Conservation (phyloP, 2,113 vertebrate genomes). For the Bostrychus sinensis region DNA sequence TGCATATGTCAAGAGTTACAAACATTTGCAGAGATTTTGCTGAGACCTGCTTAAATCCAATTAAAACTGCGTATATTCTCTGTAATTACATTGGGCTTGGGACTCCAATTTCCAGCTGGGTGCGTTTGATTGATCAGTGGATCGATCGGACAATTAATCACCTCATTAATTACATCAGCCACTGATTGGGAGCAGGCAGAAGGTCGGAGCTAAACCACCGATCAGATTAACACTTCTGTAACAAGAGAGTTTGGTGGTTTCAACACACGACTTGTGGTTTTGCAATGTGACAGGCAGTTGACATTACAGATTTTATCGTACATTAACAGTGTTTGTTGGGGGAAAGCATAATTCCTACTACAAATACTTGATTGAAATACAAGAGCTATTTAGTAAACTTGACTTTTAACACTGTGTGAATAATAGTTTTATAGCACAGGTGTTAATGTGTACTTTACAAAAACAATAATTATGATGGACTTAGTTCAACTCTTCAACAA, state of each 20-base stretch:
- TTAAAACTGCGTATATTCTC: slow-evolving; percentile 42
- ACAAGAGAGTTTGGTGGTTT: neutral
- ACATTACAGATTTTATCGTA: neutral
- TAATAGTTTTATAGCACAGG: neutral
- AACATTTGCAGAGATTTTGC: slow-evolving; percentile 15
- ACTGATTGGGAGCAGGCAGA: slow-evolving; percentile 49
- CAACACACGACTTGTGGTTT: neutral
- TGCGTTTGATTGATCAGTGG: slow-evolving; percentile 55
- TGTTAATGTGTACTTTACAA: slow-evolving; percentile 4
- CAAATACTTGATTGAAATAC: neutral
- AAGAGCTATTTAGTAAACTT: neutral
- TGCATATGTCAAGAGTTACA: slow-evolving; percentile 6
- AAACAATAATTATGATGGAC: neutral
- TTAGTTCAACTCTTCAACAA: too few species aligned
- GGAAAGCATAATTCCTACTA: neutral
- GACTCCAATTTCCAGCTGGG: slow-evolving; percentile 25
- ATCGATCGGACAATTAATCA: slow-evolving; percentile 76
- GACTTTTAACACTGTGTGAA: neutral
- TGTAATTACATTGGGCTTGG: slow-evolving; percentile 43
- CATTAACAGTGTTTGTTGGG: neutral
- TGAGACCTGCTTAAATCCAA: slow-evolving; percentile 13
- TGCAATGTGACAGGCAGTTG: neutral
- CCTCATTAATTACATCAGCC: slow-evolving; percentile 67
- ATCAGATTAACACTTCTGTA: neutral
- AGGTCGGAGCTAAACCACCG: slow-evolving; percentile 26